Evolutionary conservation across 2,113 vertebrate species (phyloP).

Genomic region (Lamprologus speciosus): DNA sequence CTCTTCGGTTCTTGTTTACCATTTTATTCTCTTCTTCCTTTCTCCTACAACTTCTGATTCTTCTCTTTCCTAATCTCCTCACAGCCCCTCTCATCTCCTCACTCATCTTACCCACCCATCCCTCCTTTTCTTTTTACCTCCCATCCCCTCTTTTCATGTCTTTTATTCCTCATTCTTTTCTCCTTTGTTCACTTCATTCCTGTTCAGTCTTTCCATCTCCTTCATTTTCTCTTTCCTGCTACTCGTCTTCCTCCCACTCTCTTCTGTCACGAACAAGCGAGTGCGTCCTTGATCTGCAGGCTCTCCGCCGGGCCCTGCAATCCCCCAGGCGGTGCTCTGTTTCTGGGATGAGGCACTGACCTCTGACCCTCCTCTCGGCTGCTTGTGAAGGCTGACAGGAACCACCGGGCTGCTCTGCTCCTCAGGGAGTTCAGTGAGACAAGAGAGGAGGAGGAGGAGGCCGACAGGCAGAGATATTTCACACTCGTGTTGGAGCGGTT

Average conservation of each 20-base stretch:
- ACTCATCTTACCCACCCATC: not conserved
- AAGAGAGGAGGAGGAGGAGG: not conserved
- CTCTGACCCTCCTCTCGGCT: slow-evolving; percentile 9
- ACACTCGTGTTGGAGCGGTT: not conserved
- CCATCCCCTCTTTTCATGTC: not conserved
- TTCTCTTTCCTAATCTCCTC: not conserved
- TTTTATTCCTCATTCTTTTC: not conserved
- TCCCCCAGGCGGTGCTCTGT: slow-evolving; percentile 13
- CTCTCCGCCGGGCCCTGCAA: not conserved
- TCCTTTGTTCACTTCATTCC: not conserved
- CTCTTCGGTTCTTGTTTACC: not conserved
- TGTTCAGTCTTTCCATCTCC: not conserved
- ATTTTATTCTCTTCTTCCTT: not conserved
- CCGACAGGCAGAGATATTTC: not conserved
- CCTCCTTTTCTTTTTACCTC: not conserved
- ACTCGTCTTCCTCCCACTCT: not conserved
- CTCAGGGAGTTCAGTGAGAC: not conserved
- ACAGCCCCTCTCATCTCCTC: not conserved
- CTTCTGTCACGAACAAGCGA: not conserved
- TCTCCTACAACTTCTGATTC: not conserved
- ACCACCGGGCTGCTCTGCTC: slow-evolving; percentile 1
- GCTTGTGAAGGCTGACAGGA: slow-evolving; percentile 19
- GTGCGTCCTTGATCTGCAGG: slow-evolving; percentile 19
- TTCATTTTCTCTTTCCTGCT: not conserved
- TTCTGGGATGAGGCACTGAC: slow-evolving; percentile 24